Percentiles rank a stretch among this genome's conserved stretches.
phyloP scores from a whole-genome alignment of 2,113 vertebrate genomes.

The Sceloporus undulatus region DNA sequence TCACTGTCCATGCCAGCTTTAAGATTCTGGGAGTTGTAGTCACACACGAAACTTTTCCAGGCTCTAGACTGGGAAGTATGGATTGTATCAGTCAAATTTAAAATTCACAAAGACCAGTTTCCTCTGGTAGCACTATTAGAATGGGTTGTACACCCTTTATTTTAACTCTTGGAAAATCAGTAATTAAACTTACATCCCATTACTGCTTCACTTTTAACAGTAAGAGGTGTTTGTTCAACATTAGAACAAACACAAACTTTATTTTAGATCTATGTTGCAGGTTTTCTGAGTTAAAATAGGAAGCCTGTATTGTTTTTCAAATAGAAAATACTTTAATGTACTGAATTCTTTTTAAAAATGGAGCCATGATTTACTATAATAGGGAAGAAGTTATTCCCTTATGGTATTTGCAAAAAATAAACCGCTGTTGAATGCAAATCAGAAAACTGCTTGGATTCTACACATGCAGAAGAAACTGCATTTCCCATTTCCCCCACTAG shows the following conservation, averaged over 20 bases:
- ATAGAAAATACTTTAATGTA: background rate
- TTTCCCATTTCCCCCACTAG: constrained; percentile 71
- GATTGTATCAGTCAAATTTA: background rate
- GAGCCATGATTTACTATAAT: background rate
- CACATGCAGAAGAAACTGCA: constrained; percentile 25
- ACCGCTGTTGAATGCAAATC: constrained; percentile 16
- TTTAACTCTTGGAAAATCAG: constrained; percentile 5
- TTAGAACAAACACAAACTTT: background rate
- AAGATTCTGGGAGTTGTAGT: too few relatives aligned
- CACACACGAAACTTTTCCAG: background rate
- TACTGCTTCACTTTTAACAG: background rate
- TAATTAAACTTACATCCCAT: background rate
- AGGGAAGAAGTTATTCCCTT: background rate
- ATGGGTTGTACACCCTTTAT: background rate
- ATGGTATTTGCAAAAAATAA: background rate
- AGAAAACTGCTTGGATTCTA: background rate
- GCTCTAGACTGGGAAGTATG: background rate
- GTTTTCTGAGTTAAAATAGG: background rate
- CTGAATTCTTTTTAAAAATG: background rate
- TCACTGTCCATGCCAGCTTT: too few relatives aligned
- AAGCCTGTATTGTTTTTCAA: fast-evolving
- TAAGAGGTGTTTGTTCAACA: background rate
- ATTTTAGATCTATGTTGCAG: background rate
- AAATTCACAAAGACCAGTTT: background rate
- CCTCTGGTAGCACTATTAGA: background rate